Conservation (phyloP, 2,113 vertebrate species). For the Aptenodytes forsteri region DNA sequence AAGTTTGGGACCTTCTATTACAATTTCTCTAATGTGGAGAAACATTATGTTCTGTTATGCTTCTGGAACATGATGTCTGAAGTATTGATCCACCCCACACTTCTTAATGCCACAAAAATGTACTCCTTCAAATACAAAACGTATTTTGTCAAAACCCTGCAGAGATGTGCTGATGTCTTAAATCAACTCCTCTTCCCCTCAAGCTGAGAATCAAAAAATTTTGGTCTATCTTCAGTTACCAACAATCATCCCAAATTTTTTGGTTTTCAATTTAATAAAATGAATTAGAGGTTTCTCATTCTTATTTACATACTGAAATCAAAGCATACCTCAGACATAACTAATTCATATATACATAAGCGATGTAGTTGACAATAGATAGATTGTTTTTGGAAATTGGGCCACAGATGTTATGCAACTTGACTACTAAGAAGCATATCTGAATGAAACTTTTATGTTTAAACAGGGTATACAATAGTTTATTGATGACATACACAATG, state of each 20-base stretch:
- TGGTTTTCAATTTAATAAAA: neutral
- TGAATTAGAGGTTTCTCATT: neutral
- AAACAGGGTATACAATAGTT: neutral
- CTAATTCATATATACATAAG: neutral
- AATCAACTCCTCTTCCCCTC: neutral
- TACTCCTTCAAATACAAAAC: neutral
- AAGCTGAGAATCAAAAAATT: neutral
- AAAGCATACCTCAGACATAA: neutral
- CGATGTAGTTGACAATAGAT: neutral
- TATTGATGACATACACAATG: neutral
- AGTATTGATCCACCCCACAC: neutral
- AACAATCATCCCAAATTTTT: neutral
- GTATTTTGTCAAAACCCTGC: neutral
- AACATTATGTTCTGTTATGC: neutral
- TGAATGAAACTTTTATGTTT: neutral
- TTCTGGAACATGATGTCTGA: neutral
- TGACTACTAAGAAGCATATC: neutral
- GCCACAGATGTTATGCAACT: neutral
- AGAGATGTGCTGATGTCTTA: neutral
- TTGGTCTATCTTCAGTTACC: neutral
- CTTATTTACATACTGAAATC: neutral
- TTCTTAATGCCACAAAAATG: neutral
- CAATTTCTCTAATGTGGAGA: neutral
- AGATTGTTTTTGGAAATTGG: fast-evolving
- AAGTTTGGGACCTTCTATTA: neutral